Evolutionary conservation across 2,888 invertebrate species (phyloP).

Genomic region (Drosophila neonasuta): DNA sequence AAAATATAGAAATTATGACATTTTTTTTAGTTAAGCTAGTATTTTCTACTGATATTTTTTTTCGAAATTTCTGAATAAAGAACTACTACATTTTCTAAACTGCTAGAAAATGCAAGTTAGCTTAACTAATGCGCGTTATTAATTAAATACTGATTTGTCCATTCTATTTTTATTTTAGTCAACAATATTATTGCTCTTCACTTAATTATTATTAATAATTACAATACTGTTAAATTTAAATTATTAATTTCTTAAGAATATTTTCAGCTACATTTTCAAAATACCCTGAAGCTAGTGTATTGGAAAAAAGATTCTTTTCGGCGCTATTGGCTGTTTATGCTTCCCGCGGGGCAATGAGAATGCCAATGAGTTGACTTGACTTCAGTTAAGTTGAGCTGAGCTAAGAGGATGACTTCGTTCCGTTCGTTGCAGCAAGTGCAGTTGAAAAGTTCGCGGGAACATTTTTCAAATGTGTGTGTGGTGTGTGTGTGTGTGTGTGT

Average conservation of each 20-base stretch:
- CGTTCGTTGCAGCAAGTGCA: conserved; percentile 66
- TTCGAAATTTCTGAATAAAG: too few species aligned
- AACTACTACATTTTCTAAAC: too few species aligned
- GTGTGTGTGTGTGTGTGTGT: conserved; percentile 3
- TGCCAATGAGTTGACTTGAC: conserved; percentile 27
- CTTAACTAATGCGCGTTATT: too few species aligned
- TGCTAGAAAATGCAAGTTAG: too few species aligned
- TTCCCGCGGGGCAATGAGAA: conserved; percentile 34
- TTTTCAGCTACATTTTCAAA: not conserved
- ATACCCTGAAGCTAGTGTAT: conserved; percentile 21
- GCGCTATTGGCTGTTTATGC: conserved; percentile 60
- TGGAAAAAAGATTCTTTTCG: conserved; percentile 19
- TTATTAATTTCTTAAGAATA: not conserved
- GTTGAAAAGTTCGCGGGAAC: conserved; percentile 75
- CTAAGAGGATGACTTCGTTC: conserved; percentile 40
- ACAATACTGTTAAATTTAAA: too few species aligned
- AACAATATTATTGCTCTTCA: too few species aligned
- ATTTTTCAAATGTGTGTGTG: conserved; percentile 42
- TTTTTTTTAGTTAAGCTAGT: too few species aligned
- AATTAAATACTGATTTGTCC: too few species aligned
- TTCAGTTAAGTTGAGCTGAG: not conserved
- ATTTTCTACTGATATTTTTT: too few species aligned
- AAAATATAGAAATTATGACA: too few species aligned
- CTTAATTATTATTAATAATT: not conserved
- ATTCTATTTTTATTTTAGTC: too few species aligned